Conservation (phyloP, 2,888 invertebrate genomes). For the Asteroscopus sphinx region DNA sequence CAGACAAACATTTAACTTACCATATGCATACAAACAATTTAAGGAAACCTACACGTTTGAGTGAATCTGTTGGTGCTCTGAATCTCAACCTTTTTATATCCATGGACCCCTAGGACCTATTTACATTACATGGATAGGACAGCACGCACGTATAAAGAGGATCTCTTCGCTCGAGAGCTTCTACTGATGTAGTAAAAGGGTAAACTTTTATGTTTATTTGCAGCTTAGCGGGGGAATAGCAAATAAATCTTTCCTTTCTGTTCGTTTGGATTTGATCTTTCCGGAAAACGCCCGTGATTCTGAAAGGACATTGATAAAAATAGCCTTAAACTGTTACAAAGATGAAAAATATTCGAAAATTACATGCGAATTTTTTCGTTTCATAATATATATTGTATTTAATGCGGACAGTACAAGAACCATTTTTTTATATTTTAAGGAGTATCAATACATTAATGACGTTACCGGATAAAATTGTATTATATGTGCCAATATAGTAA, state of each 20-base stretch:
- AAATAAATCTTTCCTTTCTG: conserved; percentile 28
- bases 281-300: too few species aligned
- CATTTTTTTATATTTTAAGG: too few species aligned
- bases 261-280: conserved; percentile 21
- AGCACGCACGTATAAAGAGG: conserved; percentile 19
- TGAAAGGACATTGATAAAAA: too few species aligned
- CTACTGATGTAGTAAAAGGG: conserved; percentile 21
- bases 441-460: too few species aligned
- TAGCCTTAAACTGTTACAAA: too few species aligned
- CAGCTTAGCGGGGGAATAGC: conserved; percentile 18
- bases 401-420: too few species aligned
- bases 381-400: too few species aligned
- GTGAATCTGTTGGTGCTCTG: not conserved
- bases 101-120: not conserved
- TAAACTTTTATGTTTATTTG: conserved; percentile 38
- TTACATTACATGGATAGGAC: conserved; percentile 2
- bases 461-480: too few species aligned
- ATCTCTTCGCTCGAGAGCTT: conserved; percentile 8
- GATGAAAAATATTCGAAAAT: too few species aligned
- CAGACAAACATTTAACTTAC: conserved; percentile 8
- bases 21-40: conserved; percentile 19
- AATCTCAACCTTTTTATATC: too few species aligned
- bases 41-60: conserved; percentile 5
- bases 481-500: too few species aligned
- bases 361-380: too few species aligned